phyloP scores from a whole-genome alignment of 2,888 invertebrate genomes.

The Hypsopygia costalis region DNA sequence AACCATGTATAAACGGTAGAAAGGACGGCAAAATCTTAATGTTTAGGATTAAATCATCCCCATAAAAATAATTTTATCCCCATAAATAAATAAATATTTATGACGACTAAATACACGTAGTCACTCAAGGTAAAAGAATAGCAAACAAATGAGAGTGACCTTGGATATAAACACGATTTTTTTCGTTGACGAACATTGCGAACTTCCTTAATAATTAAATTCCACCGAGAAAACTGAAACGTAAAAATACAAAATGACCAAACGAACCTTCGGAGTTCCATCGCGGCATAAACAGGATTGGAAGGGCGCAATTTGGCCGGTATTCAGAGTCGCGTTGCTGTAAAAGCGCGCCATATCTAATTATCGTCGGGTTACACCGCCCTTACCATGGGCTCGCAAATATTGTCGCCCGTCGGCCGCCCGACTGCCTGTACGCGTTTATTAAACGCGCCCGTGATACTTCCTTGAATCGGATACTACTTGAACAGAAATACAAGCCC shows the following conservation, averaged over 20 bases:
- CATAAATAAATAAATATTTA: too few species aligned
- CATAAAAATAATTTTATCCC: too few species aligned
- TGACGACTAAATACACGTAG: too few species aligned
- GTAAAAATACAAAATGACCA: conserved; percentile 40
- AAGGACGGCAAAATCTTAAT: too few species aligned
- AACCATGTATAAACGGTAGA: too few species aligned
- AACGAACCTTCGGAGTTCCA: conserved; percentile 53
- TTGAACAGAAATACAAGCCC: too few species aligned
- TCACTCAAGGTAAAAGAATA: neutral
- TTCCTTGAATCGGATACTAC: too few species aligned
- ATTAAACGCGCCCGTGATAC: too few species aligned
- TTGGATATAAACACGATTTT: conserved; percentile 1
- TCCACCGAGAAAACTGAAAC: conserved; percentile 16
- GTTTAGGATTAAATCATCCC: too few species aligned
- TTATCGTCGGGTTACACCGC: conserved; percentile 64
- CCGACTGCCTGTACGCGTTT: conserved; percentile 31
- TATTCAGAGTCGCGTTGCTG: conserved; percentile 71
- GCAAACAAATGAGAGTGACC: neutral
- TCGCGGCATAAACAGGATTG: conserved; percentile 68
- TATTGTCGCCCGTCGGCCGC: conserved; percentile 30
- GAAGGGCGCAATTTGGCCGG: conserved; percentile 75
- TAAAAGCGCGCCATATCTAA: conserved; percentile 79
- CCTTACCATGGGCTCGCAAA: conserved; percentile 47
- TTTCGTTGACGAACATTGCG: neutral
- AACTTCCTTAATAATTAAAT: conserved; percentile 15